Conservation (phyloP, 2,113 vertebrate genomes). For the Carlito syrichta region DNA sequence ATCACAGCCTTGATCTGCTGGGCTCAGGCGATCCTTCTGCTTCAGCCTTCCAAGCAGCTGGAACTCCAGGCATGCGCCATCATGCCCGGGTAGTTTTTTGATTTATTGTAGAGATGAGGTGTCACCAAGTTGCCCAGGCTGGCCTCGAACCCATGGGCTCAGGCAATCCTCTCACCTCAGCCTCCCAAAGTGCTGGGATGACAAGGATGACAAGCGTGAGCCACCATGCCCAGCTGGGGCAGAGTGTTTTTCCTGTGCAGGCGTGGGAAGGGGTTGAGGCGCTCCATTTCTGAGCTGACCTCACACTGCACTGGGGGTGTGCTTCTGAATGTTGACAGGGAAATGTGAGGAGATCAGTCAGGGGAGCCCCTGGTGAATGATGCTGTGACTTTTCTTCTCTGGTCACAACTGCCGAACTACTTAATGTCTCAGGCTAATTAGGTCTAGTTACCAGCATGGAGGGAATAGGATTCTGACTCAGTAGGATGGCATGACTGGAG, state of each 20-base stretch:
- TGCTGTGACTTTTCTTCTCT: neutral
- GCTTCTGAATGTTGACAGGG: neutral
- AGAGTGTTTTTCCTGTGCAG: neutral
- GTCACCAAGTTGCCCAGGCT: no score
- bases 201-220: no score
- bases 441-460: neutral
- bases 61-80: no score
- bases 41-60: no score
- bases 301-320: neutral
- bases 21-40: no score
- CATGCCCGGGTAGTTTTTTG: no score
- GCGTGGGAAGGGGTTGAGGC: neutral
- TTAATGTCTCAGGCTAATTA: slow-evolving; percentile 47
- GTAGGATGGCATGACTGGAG: neutral
- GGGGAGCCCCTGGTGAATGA: neutral
- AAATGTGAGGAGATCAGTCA: neutral
- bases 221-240: no score
- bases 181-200: no score
- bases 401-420: slow-evolving; percentile 27
- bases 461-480: neutral
- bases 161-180: no score
- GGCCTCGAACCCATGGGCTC: no score
- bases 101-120: no score
- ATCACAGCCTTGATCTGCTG: no score
- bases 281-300: neutral